phyloP scores from a whole-genome alignment of 2,888 invertebrate genomes.

The Dasysyrphus tricinctus region DNA sequence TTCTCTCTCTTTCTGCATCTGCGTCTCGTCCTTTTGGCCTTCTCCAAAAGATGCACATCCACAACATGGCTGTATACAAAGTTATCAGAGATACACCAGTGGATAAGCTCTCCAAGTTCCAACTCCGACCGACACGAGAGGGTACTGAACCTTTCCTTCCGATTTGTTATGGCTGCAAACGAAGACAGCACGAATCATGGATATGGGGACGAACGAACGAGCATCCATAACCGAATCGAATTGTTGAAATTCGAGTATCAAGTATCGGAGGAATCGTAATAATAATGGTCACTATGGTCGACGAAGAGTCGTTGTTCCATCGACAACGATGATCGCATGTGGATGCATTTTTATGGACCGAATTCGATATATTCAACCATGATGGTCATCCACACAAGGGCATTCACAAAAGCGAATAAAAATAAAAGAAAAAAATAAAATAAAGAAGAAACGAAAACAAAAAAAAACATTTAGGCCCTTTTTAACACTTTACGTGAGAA shows the following conservation, averaged over 20 bases:
- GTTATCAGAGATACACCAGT: slow-evolving; percentile 61
- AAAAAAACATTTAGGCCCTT: slow-evolving; percentile 67
- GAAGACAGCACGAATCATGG: slow-evolving; percentile 33
- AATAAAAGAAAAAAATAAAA: slow-evolving; percentile 5
- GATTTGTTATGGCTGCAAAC: slow-evolving; percentile 66
- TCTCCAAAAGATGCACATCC: slow-evolving; percentile 34
- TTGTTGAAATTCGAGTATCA: slow-evolving; percentile 69
- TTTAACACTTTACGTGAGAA: slow-evolving; percentile 76
- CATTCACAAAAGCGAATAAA: slow-evolving; percentile 24
- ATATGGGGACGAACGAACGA: background rate
- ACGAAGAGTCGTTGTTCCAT: slow-evolving; percentile 2
- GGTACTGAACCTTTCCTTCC: slow-evolving; percentile 65
- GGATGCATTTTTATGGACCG: slow-evolving; percentile 55
- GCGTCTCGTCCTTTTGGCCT: background rate
- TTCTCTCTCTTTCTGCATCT: slow-evolving; percentile 24
- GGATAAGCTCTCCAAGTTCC: slow-evolving; percentile 49
- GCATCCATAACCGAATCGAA: slow-evolving; percentile 62
- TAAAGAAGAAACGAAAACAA: background rate
- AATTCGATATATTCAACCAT: slow-evolving; percentile 57
- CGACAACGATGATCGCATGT: slow-evolving; percentile 28
- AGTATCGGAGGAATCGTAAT: slow-evolving; percentile 57
- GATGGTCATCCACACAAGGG: slow-evolving; percentile 54
- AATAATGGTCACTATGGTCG: slow-evolving; percentile 50
- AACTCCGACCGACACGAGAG: background rate
- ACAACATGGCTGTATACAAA: slow-evolving; percentile 23